Evolutionary conservation across 1,140 invertebrate species (phyloP).

Genomic region (Drosophila ambigua): DNA sequence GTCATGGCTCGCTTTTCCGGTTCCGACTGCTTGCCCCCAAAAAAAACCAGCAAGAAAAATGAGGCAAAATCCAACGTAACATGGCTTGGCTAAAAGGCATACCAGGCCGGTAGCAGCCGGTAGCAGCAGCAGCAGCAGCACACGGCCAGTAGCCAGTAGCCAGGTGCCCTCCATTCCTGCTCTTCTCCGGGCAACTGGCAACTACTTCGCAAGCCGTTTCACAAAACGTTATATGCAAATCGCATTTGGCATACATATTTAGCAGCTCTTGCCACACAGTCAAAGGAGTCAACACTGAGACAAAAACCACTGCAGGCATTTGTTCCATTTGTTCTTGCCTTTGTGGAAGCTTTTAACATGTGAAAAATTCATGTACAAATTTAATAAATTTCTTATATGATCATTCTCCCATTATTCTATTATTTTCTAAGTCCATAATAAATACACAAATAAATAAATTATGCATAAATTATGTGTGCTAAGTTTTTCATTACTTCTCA

Average conservation of each 20-base stretch:
- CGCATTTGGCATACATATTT: conserved; percentile 80
- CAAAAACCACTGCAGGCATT: neutral
- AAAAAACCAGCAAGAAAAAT: conserved; percentile 33
- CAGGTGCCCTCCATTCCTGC: conserved; percentile 3
- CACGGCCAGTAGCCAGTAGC: conserved; percentile 18
- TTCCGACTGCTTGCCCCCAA: neutral
- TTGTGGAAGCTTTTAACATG: too few species aligned
- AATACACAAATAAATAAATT: too few species aligned
- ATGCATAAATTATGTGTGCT: too few species aligned
- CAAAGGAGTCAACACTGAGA: conserved; percentile 18
- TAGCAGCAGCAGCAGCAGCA: neutral
- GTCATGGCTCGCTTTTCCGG: conserved; percentile 24
- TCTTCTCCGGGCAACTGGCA: conserved; percentile 1
- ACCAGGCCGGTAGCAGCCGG: conserved; percentile 28
- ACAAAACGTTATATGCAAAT: conserved; percentile 77
- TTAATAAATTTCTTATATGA: too few species aligned
- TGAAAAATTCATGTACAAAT: too few species aligned
- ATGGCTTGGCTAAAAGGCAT: conserved; percentile 64
- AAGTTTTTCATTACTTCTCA: too few species aligned
- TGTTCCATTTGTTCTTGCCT: neutral
- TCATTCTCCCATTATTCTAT: too few species aligned
- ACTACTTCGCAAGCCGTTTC: conserved; percentile 46
- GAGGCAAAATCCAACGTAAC: conserved; percentile 40
- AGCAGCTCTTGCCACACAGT: conserved; percentile 63
- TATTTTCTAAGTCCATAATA: too few species aligned